Conservation (phyloP, 2,113 vertebrate species). For the Atrichornis clamosus region DNA sequence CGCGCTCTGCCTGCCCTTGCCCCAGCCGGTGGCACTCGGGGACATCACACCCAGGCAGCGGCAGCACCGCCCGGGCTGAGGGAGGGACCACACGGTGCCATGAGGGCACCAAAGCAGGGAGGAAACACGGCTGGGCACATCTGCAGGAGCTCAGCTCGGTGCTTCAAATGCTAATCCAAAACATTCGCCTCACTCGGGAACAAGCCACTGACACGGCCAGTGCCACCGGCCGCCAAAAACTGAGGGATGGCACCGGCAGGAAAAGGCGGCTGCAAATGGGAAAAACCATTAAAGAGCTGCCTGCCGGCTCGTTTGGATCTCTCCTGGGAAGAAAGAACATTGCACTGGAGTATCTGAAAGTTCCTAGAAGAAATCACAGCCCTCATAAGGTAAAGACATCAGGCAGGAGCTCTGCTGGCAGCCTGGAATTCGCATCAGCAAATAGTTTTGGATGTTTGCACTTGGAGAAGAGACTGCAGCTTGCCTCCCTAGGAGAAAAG, state of each 20-base stretch:
- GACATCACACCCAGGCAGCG: not conserved
- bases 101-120: not conserved
- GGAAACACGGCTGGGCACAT: not conserved
- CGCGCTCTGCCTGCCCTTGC: not conserved
- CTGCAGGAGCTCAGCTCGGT: not conserved
- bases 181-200: not conserved
- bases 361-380: constrained; percentile 39
- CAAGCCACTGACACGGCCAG: not conserved
- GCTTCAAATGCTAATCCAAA: not conserved
- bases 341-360: not conserved
- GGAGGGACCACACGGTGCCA: accelerated
- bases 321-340: not conserved
- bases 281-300: constrained; percentile 17
- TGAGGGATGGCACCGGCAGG: constrained; percentile 34
- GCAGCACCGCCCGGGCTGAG: not conserved
- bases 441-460: not conserved
- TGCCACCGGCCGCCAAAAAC: constrained; percentile 10
- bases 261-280: constrained; percentile 15
- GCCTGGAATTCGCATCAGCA: not conserved
- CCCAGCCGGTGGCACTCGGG: not conserved
- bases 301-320: not conserved
- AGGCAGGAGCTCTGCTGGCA: not conserved
- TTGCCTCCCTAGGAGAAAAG: not conserved
- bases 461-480: not conserved
- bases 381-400: not conserved